Conservation (phyloP, 2,888 invertebrate species). For the Eutolmus rufibarbis region DNA sequence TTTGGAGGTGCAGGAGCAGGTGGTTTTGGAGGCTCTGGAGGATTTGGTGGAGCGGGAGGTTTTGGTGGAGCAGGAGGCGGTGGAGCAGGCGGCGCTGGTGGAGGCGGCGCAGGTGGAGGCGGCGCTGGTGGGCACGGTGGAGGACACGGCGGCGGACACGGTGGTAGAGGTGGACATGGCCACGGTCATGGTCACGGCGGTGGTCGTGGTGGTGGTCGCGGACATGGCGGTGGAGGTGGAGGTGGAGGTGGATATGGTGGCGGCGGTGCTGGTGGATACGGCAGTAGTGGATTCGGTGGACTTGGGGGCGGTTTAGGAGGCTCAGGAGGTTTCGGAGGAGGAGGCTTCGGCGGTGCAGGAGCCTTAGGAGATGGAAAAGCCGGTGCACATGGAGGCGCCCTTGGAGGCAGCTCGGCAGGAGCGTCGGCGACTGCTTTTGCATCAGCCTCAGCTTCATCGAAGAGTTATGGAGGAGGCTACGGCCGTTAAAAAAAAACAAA, state of each 20-base stretch:
- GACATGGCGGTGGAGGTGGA: not conserved
- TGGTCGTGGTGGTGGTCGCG: not conserved
- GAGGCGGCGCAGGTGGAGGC: not conserved
- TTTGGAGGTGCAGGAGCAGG: not conserved
- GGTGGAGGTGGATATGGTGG: slow-evolving; percentile 52
- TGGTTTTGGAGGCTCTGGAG: not conserved
- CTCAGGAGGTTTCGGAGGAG: slow-evolving; percentile 41
- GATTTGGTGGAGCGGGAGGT: not conserved
- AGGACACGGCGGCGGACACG: not conserved
- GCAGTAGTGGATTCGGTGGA: not conserved
- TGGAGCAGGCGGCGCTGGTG: not conserved
- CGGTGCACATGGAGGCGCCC: slow-evolving; percentile 43
- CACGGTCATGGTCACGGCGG: not conserved
- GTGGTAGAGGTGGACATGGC: not conserved
- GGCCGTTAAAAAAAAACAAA: not conserved
- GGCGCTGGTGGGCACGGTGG: not conserved
- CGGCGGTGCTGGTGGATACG: slow-evolving; percentile 49
- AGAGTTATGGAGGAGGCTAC: not conserved
- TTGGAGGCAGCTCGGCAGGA: slow-evolving; percentile 36
- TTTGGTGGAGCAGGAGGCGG: not conserved
- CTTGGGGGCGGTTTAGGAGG: not conserved
- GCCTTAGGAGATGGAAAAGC: slow-evolving; percentile 50
- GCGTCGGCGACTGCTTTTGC: not conserved
- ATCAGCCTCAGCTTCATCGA: not conserved
- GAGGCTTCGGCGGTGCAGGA: slow-evolving; percentile 42